A percentile compares a stretch with the other conserved stretches of the same genome.
Conservation (phyloP, 2,113 vertebrate genomes). For the Motacilla tschutschensis region DNA sequence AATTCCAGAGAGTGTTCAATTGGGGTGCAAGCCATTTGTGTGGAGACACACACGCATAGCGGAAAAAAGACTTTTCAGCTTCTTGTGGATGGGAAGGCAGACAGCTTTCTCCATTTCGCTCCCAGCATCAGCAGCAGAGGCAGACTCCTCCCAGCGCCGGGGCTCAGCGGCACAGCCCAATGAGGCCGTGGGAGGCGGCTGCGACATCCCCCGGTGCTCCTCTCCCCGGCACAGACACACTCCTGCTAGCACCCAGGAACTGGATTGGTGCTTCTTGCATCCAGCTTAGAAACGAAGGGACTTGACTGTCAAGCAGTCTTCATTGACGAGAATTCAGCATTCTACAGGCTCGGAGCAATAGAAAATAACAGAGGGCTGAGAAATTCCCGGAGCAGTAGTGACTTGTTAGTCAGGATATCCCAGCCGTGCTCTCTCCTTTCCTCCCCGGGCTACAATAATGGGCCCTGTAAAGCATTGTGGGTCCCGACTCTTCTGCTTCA, state of each 20-base stretch:
- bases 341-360: not conserved
- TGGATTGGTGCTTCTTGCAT: not conserved
- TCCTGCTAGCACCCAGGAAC: not conserved
- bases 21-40: not conserved
- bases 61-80: not conserved
- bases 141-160: conserved; percentile 12
- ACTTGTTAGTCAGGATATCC: not conserved
- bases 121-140: not conserved
- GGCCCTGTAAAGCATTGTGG: not conserved
- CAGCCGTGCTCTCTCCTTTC: not conserved
- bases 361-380: not conserved
- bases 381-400: not conserved
- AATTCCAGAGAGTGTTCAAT: not conserved
- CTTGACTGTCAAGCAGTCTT: not conserved
- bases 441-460: not conserved
- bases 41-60: not conserved
- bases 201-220: not conserved
- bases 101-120: not conserved
- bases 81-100: not conserved
- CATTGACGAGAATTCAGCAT: not conserved
- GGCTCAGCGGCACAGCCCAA: not conserved
- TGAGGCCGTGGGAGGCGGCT: not conserved
- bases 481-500: not conserved
- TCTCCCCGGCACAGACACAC: not conserved
- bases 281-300: not conserved